Base-by-base conservation (phyloP, 2,888 invertebrate genomes). In the Falcaria lacertinaria region DNA sequence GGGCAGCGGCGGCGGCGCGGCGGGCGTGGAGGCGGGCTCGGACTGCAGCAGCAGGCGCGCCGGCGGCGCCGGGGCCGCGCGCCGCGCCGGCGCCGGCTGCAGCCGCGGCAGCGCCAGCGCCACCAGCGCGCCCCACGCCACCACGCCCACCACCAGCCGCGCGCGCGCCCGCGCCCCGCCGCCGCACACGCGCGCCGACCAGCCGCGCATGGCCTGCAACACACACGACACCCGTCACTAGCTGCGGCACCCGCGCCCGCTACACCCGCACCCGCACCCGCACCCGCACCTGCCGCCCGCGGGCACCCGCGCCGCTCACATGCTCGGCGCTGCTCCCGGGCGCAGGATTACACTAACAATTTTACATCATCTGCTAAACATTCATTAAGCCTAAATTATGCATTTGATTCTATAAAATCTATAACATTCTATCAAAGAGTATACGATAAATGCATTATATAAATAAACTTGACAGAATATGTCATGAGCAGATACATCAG, bases 191-290 rank as follows among this genome's bases (percentile, higher is more conserved):
- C 68, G 63, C 57, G 62, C 67, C 67, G 70, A 66, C 71, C 79
- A 80, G 74, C 76, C 80, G 57, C 85, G 82, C 86, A 82, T 80
- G 59, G 64, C 82, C 85, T 82, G 80, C 33, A 33, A 33, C 33
- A 33, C 14, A 33, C 32, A 32, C 3, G 11, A 8, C 7, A 8
- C 32, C 32, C 32, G 19, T 19, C 19, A 19, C n/a, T n/a, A n/a
- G n/a, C n/a, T n/a, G n/a, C n/a, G 19, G 4, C 19, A 19, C 81
- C 69, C 80, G 65, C 32, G 75, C 77, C 44, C 82, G 65, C 54
- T 69, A n/a, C n/a, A n/a, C n/a, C 76, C 47, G 77, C 65, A 52
- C 72, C 67, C 60, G 74, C 60, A 50, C 73, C 67, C 67, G 70
- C 66, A 70, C 79, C 15, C 6, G 14, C 33, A 7, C 33, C 33